Evolutionary conservation across 2,888 invertebrate species (phyloP), one percentile per base, ranked within the genome.

Genomic region (Hydrotaea cyrtoneurina): DNA sequence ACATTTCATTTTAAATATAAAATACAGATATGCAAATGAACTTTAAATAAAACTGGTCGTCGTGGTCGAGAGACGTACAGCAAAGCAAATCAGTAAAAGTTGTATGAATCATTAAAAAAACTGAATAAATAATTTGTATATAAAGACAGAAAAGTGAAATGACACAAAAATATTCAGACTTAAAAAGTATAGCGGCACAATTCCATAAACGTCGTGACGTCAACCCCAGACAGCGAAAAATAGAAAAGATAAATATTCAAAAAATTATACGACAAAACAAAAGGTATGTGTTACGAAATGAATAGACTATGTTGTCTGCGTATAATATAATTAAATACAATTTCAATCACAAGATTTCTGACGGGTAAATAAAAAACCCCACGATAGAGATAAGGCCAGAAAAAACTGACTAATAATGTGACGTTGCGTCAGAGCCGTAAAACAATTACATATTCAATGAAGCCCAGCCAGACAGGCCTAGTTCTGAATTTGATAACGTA

Each of bases 391-490:
- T 66, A 66, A 66, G 39, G 21, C 15, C 46, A 15, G 31, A n/a
- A 46, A 23, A 15, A n/a, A 46, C 69, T 46, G 69, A 69, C 46
- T 46, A 46, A 69, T 23, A 46, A 66, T 15, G 21, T 39, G 43
- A 23, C 36, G 59, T 59, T 11, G 2, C 10, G n/a, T 50, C n/a
- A 1, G 50, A n/a, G 23, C 11, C 11, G 26, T 31, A 62, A 8
- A 23, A 43, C 19, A 46, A 46, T 23, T 19, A 66, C 19, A 43
- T 66, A 66, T 66, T 59, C 59, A 23, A 43, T 19, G 43, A 11
- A 64, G 10, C 11, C 23, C 59, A 62, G 39, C 23, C 69, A 66
- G 69, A 46, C 69, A 46, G 46, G 21, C 69, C 69, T 69, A 69
- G 66, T 66, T 66, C 15, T 39, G 5, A 13, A 10, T 21, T 55